Evolutionary conservation across 2,888 invertebrate species (phyloP).

Genomic region (Epinotia nisella): DNA sequence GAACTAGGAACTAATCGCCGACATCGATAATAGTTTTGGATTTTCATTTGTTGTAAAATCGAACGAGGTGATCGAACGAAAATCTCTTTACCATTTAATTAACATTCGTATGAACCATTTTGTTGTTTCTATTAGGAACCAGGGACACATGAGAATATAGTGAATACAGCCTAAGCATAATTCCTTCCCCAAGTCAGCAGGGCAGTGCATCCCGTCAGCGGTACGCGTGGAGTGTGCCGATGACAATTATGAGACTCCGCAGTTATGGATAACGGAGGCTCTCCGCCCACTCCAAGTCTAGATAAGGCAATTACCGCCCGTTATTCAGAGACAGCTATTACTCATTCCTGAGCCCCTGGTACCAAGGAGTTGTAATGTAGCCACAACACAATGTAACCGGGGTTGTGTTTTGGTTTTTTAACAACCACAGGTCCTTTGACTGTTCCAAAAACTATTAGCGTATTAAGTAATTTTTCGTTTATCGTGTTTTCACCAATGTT

Average conservation of each 20-base stretch:
- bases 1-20: too few species aligned
- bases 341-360: slow-evolving; percentile 72
- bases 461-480: too few species aligned
- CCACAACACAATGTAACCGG: slow-evolving; percentile 28
- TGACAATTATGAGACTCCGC: slow-evolving; percentile 78
- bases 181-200: slow-evolving; percentile 6
- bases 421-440: slow-evolving; percentile 4
- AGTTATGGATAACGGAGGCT: slow-evolving; percentile 75
- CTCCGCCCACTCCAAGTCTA: slow-evolving; percentile 67
- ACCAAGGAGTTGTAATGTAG: slow-evolving; percentile 52
- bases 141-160: too few species aligned
- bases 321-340: slow-evolving; percentile 79
- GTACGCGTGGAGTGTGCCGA: slow-evolving; percentile 54
- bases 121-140: too few species aligned
- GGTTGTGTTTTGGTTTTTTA: slow-evolving; percentile 1
- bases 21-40: too few species aligned
- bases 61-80: too few species aligned
- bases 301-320: slow-evolving; percentile 79
- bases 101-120: too few species aligned
- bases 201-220: slow-evolving; percentile 34
- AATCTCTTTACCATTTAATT: too few species aligned
- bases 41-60: too few species aligned
- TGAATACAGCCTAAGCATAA: background rate
- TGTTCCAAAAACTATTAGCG: slow-evolving; percentile 9
- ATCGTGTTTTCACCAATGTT: too few species aligned